A percentile compares a stretch with the other conserved stretches of the same genome.
Conservation (phyloP, 2,888 invertebrate genomes). For the Stenodera caucasica region DNA sequence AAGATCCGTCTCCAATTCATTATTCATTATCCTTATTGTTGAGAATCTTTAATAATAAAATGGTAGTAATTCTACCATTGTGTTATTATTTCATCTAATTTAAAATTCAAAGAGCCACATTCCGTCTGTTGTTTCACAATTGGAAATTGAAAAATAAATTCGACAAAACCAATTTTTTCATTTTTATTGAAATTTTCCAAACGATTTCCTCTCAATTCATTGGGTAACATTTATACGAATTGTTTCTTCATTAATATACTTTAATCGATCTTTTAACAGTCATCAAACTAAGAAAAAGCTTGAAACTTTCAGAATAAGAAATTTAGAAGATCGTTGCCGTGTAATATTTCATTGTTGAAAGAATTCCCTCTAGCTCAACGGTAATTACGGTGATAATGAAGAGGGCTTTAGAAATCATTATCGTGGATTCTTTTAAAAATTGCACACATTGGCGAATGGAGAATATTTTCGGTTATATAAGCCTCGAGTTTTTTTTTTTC, state of each 20-base stretch:
- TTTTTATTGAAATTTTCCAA: too few species aligned
- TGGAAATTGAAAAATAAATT: too few species aligned
- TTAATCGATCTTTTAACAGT: neutral
- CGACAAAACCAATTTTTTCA: too few species aligned
- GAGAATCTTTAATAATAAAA: constrained; percentile 2
- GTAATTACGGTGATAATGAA: constrained; percentile 40
- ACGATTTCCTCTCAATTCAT: too few species aligned
- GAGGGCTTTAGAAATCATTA: constrained; percentile 44
- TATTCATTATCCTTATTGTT: constrained; percentile 8
- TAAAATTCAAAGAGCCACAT: too few species aligned
- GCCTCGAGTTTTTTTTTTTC: neutral
- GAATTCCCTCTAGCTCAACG: constrained; percentile 23
- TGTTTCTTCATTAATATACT: neutral
- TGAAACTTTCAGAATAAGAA: too few species aligned
- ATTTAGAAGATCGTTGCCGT: too few species aligned
- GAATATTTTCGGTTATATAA: neutral
- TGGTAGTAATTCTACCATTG: too few species aligned
- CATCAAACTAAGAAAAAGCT: neutral
- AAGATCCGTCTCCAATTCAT: neutral
- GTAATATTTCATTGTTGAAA: neutral
- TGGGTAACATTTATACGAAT: neutral
- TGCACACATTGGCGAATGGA: constrained; percentile 21
- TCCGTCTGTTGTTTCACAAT: too few species aligned
- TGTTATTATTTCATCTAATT: too few species aligned
- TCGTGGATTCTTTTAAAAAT: constrained; percentile 35